phyloP scores from a whole-genome alignment of 2,113 vertebrate species.

The Daboia siamensis region DNA sequence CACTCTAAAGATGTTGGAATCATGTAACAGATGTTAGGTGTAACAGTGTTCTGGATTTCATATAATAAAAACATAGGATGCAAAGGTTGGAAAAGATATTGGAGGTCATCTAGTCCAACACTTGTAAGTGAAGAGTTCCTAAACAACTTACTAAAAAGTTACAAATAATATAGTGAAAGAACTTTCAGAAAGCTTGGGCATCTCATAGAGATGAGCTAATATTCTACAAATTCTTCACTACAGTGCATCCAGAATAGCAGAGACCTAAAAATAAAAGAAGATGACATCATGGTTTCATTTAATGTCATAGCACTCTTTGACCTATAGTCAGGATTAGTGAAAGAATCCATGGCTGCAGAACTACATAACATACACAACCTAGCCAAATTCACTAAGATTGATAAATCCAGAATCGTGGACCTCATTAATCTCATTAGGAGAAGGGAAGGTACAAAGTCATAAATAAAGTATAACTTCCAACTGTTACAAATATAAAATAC shows the following conservation, averaged over 20 bases:
- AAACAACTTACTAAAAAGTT: not conserved
- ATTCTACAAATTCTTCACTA: not conserved
- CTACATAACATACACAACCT: not conserved
- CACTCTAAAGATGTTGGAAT: not conserved
- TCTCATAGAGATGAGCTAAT: not conserved
- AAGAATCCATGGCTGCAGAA: not conserved
- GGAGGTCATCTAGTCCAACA: not conserved
- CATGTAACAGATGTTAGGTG: not conserved
- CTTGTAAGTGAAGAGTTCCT: not conserved
- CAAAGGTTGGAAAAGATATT: not conserved
- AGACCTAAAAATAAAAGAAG: not conserved
- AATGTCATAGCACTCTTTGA: not conserved
- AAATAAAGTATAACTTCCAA: too few relatives aligned
- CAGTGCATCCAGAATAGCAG: not conserved
- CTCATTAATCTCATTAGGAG: not conserved
- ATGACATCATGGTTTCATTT: not conserved
- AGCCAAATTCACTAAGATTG: not conserved
- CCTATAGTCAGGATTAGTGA: not conserved
- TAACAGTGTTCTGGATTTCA: not conserved
- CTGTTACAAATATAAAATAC: too few relatives aligned
- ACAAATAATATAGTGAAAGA: not conserved
- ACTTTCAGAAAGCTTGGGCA: not conserved
- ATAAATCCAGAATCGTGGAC: not conserved
- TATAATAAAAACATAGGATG: not conserved
- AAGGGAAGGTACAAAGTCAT: too few relatives aligned